Evolutionary conservation across 2,113 vertebrate genomes (phyloP).

Genomic region (Caranx melampygus): DNA sequence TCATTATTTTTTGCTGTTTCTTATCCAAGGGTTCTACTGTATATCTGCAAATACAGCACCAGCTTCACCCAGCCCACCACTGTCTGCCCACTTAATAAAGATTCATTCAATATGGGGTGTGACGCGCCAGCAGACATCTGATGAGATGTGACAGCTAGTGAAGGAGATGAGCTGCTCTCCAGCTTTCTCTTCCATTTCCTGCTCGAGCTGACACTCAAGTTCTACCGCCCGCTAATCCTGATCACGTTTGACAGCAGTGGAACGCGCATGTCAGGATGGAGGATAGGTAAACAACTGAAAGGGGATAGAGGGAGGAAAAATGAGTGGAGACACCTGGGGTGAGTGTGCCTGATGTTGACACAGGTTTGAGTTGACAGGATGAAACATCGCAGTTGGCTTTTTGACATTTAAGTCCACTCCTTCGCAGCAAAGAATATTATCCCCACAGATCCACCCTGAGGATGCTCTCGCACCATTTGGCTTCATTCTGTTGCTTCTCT

Average conservation of each 20-base stretch:
- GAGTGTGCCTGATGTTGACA: conserved; percentile 69
- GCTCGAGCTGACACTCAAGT: conserved; percentile 68
- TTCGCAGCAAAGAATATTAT: conserved; percentile 18
- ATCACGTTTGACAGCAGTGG: conserved; percentile 79
- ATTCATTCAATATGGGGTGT: conserved; percentile 71
- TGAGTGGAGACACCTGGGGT: conserved; percentile 68
- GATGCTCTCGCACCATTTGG: not conserved
- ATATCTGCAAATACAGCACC: conserved; percentile 37
- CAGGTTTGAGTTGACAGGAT: conserved; percentile 61
- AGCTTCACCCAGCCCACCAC: not conserved
- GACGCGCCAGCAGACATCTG: conserved; percentile 52
- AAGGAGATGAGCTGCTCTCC: conserved; percentile 65
- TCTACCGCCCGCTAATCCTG: conserved; percentile 64
- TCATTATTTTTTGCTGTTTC: not conserved
- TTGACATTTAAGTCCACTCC: conserved; percentile 55
- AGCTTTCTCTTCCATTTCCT: conserved; percentile 71
- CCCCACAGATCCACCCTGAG: not conserved
- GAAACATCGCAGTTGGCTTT: conserved; percentile 62
- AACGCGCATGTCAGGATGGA: conserved; percentile 59
- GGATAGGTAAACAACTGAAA: conserved; percentile 70
- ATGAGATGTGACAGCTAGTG: conserved; percentile 74
- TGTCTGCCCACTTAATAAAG: conserved; percentile 64
- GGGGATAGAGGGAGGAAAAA: conserved; percentile 37
- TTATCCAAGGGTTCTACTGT: conserved; percentile 16
- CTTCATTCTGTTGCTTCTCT: not conserved